Conservation (phyloP, 2,888 invertebrate genomes). For the Pyrgus malvae region DNA sequence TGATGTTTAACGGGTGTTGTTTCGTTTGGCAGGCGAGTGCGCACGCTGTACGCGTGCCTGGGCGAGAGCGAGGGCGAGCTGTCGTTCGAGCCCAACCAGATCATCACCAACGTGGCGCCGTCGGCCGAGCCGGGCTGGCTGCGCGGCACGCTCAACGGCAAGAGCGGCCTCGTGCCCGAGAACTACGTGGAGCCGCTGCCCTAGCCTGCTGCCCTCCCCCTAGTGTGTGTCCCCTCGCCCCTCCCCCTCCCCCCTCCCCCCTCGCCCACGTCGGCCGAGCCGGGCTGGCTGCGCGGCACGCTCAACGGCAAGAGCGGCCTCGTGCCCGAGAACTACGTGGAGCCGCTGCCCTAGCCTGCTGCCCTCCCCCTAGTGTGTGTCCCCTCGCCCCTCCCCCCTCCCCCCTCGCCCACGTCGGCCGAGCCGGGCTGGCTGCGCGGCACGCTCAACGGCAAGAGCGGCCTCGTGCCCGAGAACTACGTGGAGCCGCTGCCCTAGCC, state of each 20-base stretch:
- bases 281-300: too few species aligned
- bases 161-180: conserved; percentile 95
- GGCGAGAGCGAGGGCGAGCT: conserved; percentile 98
- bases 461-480: conserved; percentile 97
- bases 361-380: too few species aligned
- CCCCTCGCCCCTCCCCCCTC: too few species aligned
- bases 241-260: too few species aligned
- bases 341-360: too few species aligned
- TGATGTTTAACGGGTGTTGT: neutral
- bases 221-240: too few species aligned
- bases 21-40: conserved; percentile 86
- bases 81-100: conserved; percentile 99
- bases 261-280: too few species aligned
- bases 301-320: too few species aligned
- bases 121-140: conserved; percentile 99
- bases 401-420: too few species aligned
- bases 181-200: conserved; percentile 96
- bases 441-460: conserved; percentile 93
- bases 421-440: conserved; percentile 99
- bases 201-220: too few species aligned
- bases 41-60: conserved; percentile 97
- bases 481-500: conserved; percentile 92
- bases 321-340: too few species aligned
- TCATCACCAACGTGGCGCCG: conserved; percentile 96
- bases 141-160: conserved; percentile 95